Base-by-base conservation (phyloP, 2,797 vertebrate genomes). In the Enoplosus armatus region DNA sequence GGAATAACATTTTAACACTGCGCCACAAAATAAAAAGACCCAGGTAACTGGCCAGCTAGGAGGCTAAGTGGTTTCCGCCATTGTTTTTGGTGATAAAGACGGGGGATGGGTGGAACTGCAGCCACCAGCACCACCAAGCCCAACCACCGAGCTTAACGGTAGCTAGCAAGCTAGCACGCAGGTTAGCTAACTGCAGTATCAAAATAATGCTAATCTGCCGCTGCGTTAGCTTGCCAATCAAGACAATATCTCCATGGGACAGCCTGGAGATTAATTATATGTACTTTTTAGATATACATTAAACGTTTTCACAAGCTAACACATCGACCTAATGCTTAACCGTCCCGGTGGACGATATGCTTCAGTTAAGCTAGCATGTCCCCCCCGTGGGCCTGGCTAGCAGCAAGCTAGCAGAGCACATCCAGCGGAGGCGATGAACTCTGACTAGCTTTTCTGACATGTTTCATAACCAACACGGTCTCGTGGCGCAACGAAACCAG, bases 31-130 rank as follows among this genome's bases (percentile, higher is more conserved):
- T 56, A 20, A 37, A 67, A 51, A 43, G 1, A 27, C 0, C 0
- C n/a, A 55, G 20, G 63, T 75, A 67, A 68, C 11, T 5, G 62
- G 59, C 9, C 75, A 31, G 63, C 79, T 79, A 27, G 15, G 26
- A 72, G 31, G 80, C 85, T 79, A 72, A 77, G 81, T 84, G 82
- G 79, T 86, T 89, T 91, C 90, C 92, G 90, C 93, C 91, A 94
- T 95, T 93, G 93, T 94, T 93, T 93, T 91, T 90, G 84, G 70
- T 77, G 79, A 68, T 91, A 87, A 87, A 87, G 90, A 93, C 92
- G 93, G 92, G 92, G 93, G 94, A 93, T 93, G 94, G 94, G 94
- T 93, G 91, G 87, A 87, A 77, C 85, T 91, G 89, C 89, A 86
- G 78, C 83, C 84, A 86, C 71, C 74, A 87, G 75, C 83, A 75